Conservation (phyloP, 2,888 invertebrate genomes). For the Dasysyrphus albostriatus region DNA sequence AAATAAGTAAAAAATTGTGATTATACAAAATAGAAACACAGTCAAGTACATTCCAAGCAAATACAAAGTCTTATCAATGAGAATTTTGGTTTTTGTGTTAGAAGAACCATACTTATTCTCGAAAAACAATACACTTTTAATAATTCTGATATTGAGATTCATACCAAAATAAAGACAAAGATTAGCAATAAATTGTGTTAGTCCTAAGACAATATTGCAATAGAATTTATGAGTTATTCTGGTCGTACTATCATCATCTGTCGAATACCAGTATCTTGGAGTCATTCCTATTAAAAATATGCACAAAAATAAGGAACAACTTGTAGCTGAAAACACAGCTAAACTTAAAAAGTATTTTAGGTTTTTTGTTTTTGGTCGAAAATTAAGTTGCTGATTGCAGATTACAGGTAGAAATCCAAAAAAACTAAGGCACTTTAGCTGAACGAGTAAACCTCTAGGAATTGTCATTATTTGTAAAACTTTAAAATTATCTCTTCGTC, state of each 20-base stretch:
- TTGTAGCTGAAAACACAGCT: neutral
- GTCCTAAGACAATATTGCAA: neutral
- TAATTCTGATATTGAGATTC: neutral
- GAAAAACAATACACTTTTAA: neutral
- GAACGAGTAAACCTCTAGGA: neutral
- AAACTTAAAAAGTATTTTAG: neutral
- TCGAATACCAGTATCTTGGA: neutral
- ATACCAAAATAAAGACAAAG: neutral
- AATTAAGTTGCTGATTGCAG: neutral
- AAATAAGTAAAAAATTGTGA: neutral
- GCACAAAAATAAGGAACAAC: neutral
- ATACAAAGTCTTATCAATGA: neutral
- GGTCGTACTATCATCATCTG: neutral
- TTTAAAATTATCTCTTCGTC: no score
- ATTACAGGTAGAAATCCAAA: neutral
- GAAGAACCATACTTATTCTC: neutral
- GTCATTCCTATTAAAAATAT: neutral
- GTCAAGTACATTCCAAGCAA: neutral
- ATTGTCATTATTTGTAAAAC: neutral
- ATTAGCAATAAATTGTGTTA: constrained; percentile 3
- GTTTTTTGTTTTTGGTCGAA: neutral
- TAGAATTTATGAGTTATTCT: constrained; percentile 16
- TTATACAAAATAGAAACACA: neutral
- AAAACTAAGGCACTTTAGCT: neutral
- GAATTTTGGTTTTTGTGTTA: neutral